Base-by-base conservation (phyloP, 2,888 invertebrate species). In the Phaedon cochleariae region DNA sequence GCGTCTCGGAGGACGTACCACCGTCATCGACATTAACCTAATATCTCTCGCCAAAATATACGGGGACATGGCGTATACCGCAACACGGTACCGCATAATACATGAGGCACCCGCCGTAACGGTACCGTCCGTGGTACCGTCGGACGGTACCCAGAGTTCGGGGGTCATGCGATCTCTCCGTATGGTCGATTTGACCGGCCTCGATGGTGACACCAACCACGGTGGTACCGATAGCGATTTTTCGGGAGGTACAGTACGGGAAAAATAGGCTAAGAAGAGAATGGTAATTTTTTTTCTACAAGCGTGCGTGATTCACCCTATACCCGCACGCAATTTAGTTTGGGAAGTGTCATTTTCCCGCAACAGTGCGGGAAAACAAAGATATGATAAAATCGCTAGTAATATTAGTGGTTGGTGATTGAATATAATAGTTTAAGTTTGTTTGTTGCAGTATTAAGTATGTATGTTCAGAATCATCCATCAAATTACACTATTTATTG, bases 1-100 rank as follows among this genome's bases (percentile, higher is more conserved):
- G 34, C 54, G 37, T 9, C 20, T 37, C 18, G 34, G 34, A 31
- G 34, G 34, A 29, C 2, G 54, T 31, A 31, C 37, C 20, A 59
- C 37, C 59, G 55, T 48, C 59, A 53, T 48, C 46, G 61, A 62
- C 66, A 60, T 64, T 62, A 70, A 70, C 62, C 68, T 68, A 64
- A 68, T 72, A 72, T 72, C 70, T 72, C 66, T 70, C 64, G 34
- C 58, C 65, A 65, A 72, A 67, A 72, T 68, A 68, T 64, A 67
- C 45, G 70, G 64, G 65, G 65, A 62, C 62, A 31, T 62, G 62
- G 48, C 59, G 52, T 59, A 65, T 64, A 58, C 69, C 67, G 64
- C 62, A 62, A 64, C 64, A 69, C 66, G 68, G 71, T 66, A 70
- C 64, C 54, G 26, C 26, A 34, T 9, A 2, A 41, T 41, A 2